phyloP scores from a whole-genome alignment of 2,113 vertebrate species.

The Cariama cristata region DNA sequence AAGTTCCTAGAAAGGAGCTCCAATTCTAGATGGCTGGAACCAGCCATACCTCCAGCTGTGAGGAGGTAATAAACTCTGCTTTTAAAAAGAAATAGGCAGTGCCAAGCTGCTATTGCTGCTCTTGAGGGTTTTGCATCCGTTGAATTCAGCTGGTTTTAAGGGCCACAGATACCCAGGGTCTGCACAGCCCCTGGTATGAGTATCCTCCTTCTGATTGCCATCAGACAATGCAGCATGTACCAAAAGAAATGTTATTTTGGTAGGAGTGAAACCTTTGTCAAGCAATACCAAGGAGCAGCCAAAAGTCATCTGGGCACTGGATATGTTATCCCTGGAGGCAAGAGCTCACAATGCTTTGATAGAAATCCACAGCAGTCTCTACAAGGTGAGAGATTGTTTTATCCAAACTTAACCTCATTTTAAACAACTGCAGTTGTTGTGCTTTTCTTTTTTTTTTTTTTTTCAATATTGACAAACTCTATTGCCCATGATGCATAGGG shows the following conservation, averaged over 20 bases:
- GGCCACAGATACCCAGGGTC: not conserved
- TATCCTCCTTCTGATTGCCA: not conserved
- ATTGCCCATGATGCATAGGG: not conserved
- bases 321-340: not conserved
- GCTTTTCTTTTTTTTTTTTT: not conserved
- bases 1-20: slow-evolving; percentile 39
- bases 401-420: not conserved
- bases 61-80: not conserved
- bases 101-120: not conserved
- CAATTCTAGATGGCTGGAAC: slow-evolving; percentile 5
- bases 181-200: not conserved
- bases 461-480: not conserved
- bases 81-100: not conserved
- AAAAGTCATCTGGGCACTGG: not conserved
- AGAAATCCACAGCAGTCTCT: not conserved
- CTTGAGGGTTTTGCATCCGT: not conserved
- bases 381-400: not conserved
- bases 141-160: not conserved
- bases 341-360: fast-evolving
- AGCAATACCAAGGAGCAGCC: not conserved
- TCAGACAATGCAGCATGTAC: not conserved
- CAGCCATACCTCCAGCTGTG: slow-evolving; percentile 27
- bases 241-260: not conserved
- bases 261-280: not conserved
- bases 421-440: not conserved